Evolutionary conservation across 2,888 invertebrate genomes (phyloP).

Genomic region (Apamea monoglypha): DNA sequence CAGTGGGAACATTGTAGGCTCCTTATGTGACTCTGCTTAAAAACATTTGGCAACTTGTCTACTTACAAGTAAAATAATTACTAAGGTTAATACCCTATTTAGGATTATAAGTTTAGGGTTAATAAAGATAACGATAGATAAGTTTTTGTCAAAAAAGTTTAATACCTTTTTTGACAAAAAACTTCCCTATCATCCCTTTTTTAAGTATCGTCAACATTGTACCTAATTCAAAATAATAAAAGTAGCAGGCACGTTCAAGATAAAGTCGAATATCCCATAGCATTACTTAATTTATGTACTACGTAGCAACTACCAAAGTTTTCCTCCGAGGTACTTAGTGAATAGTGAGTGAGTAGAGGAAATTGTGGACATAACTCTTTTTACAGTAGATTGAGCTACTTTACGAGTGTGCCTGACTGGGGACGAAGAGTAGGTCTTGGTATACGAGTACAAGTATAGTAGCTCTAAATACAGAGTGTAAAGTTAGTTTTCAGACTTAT

Average conservation of each 20-base stretch:
- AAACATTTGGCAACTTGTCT: background rate
- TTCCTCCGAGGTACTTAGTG: conserved; percentile 52
- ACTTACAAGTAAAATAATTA: background rate
- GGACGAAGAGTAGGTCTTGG: conserved; percentile 26
- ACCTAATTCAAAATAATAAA: background rate
- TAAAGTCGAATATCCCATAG: conserved; percentile 22
- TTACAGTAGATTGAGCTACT: conserved; percentile 62
- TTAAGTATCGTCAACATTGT: background rate
- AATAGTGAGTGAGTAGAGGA: conserved; percentile 55
- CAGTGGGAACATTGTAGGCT: too few species aligned
- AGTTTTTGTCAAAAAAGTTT: too few species aligned
- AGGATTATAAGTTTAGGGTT: too few species aligned
- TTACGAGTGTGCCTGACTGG: conserved; percentile 46
- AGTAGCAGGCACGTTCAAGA: background rate
- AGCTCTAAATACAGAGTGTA: conserved; percentile 49
- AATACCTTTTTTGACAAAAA: background rate
- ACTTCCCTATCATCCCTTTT: background rate
- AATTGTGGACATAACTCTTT: conserved; percentile 63
- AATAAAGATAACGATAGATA: too few species aligned
- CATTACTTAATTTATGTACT: conserved; percentile 33
- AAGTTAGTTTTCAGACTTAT: conserved; percentile 51
- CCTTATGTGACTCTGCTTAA: too few species aligned
- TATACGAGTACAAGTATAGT: conserved; percentile 27
- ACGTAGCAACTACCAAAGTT: conserved; percentile 39
- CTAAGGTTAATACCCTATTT: too few species aligned